Conservation (phyloP, 2,113 vertebrate species). For the Oostethus manadensis region DNA sequence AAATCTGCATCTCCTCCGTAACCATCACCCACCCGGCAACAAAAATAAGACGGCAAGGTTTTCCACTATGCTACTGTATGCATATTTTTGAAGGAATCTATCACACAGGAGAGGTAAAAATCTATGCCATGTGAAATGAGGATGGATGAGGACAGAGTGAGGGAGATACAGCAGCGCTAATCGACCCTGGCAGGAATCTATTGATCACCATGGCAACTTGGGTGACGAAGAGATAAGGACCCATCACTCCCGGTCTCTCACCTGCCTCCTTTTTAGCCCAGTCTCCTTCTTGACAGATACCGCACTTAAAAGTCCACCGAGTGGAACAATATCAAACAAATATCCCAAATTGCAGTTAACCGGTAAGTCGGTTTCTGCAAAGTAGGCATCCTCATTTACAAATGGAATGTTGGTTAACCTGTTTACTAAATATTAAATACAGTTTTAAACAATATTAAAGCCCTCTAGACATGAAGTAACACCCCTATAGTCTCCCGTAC, state of each 20-base stretch:
- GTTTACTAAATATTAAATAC: no score
- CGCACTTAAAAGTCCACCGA: no score
- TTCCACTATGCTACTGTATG: no score
- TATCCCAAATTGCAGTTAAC: no score
- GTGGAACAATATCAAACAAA: no score
- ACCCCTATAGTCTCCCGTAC: no score
- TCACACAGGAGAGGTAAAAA: slow-evolving; percentile 4
- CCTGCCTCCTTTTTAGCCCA: not conserved
- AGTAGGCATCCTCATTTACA: no score
- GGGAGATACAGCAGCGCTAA: not conserved
- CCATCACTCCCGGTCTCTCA: not conserved
- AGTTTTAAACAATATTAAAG: no score
- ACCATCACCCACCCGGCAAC: not conserved
- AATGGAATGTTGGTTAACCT: no score
- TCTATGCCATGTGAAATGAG: not conserved
- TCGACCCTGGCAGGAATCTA: slow-evolving; percentile 9
- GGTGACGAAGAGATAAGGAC: slow-evolving; percentile 2
- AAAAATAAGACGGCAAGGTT: not conserved
- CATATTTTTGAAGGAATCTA: not conserved
- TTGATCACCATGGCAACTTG: slow-evolving; percentile 12
- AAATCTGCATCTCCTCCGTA: no score
- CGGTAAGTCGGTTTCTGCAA: no score
- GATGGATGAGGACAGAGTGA: not conserved
- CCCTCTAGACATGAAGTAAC: no score
- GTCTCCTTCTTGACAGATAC: not conserved